Evolutionary conservation across 2,113 vertebrate species (phyloP).

Genomic region (Anser cygnoides): DNA sequence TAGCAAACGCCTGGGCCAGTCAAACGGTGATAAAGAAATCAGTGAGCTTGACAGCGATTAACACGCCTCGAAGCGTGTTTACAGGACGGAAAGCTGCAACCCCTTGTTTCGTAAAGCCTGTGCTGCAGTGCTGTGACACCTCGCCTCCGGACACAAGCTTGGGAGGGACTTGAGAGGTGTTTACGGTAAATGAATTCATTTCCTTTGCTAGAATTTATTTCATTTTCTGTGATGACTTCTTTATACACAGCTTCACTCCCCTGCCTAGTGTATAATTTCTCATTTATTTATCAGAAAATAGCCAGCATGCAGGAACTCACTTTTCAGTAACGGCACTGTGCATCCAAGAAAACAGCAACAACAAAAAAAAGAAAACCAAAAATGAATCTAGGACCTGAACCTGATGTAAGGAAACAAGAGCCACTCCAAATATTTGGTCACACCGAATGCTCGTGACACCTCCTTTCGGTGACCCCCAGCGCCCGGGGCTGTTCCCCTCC

Average conservation of each 20-base stretch:
- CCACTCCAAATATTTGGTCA: too few relatives aligned
- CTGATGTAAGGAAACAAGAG: not conserved
- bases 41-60: not conserved
- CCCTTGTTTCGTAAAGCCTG: too few relatives aligned
- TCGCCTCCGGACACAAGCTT: not conserved
- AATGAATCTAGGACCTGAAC: not conserved
- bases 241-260: not conserved
- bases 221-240: not conserved
- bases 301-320: not conserved
- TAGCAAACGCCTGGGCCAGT: not conserved
- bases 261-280: not conserved
- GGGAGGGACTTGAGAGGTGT: not conserved
- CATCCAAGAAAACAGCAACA: not conserved
- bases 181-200: not conserved
- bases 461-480: not conserved
- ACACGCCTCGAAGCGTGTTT: not conserved
- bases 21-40: not conserved
- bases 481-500: too few relatives aligned
- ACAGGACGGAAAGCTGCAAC: not conserved
- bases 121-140: not conserved
- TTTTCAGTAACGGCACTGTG: not conserved
- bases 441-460: too few relatives aligned
- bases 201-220: not conserved
- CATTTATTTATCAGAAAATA: not conserved
- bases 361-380: not conserved